Conservation (phyloP, 2,888 invertebrate species). For the Papilio protenor region DNA sequence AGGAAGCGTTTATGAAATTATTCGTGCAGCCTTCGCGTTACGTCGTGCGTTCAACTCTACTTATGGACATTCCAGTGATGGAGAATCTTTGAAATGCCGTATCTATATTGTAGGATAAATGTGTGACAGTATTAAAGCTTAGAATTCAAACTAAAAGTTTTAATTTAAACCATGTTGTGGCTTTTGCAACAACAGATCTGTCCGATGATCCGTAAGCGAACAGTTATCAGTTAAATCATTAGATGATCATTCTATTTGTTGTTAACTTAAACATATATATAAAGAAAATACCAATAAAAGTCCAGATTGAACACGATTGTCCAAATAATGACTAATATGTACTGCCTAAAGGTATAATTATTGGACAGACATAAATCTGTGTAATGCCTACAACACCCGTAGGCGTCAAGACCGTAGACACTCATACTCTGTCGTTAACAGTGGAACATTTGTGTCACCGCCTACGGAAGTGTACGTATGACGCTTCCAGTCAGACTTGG, state of each 20-base stretch:
- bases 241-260: no score
- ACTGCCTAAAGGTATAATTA: not conserved
- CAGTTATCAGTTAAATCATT: no score
- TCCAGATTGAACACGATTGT: not conserved
- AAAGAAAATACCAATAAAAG: no score
- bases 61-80: conserved; percentile 2
- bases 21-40: conserved; percentile 20
- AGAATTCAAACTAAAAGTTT: not conserved
- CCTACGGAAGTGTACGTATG: conserved; percentile 17
- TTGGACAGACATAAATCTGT: not conserved
- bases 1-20: conserved; percentile 34
- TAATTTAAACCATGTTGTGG: no score
- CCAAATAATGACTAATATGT: not conserved
- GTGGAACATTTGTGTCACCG: conserved; percentile 3
- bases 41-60: not conserved
- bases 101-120: not conserved
- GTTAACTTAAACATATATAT: no score
- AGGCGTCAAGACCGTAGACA: not conserved
- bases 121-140: not conserved
- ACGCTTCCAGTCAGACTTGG: not conserved
- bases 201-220: no score
- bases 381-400: not conserved
- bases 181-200: no score
- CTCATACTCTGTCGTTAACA: not conserved
- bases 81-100: not conserved